These are phyloP conservation scores for Caenorhabditis elegans DNA, from an alignment of 1,140 invertebrate genomes.

Conservation along the genomic window WBcel235 BX284602.5:8202001-8202500, in stretches of 20 bases:
- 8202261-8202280: too few species aligned
- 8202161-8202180: too few species aligned
- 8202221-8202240: too few species aligned
- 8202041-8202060: conserved; percentile 3
- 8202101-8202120: not conserved
- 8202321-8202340: not conserved
- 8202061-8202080: not conserved
- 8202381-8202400: not conserved
- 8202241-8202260: too few species aligned
- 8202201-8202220: too few species aligned
- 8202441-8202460: too few species aligned
- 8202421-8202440: not conserved
- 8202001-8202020: not conserved
- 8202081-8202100: not conserved
- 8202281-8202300: too few species aligned
- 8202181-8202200: too few species aligned
- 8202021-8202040: not conserved
- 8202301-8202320: too few species aligned
- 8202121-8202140: not conserved
- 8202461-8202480: not conserved
- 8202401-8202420: not conserved
- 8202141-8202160: too few species aligned
- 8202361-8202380: not conserved
- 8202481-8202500: not conserved
- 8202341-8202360: not conserved